Conservation (phyloP, 2,888 invertebrate species). For the Drosophila vallismaia region DNA sequence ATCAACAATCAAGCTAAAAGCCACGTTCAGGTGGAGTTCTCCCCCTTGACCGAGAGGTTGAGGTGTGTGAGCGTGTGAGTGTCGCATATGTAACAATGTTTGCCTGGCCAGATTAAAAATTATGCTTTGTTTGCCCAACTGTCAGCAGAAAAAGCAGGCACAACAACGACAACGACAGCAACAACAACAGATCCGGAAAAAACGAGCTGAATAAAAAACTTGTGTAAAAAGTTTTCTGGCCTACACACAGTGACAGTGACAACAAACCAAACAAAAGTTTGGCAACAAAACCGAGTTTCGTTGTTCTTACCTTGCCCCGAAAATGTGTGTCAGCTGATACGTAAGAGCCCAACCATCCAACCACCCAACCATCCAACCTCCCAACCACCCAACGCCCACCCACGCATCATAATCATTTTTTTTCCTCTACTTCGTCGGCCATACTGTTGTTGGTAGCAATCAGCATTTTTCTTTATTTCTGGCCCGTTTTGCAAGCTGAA, state of each 20-base stretch:
- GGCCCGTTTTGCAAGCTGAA: conserved; percentile 66
- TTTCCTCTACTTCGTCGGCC: conserved; percentile 20
- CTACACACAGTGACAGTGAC: conserved; percentile 67
- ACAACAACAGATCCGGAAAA: conserved; percentile 1
- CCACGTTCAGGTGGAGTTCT: conserved; percentile 61
- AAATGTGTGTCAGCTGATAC: conserved; percentile 71
- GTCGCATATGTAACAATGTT: conserved; percentile 76
- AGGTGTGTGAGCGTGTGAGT: conserved; percentile 26
- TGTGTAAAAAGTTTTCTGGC: conserved; percentile 45
- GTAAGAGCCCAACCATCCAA: conserved; percentile 20
- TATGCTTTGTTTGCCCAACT: conserved; percentile 78
- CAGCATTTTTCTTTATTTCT: conserved; percentile 66
- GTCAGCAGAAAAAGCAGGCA: conserved; percentile 70
- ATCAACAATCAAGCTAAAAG: conserved; percentile 76
- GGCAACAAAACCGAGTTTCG: conserved; percentile 42
- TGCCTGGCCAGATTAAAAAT: conserved; percentile 77
- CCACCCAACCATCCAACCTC: conserved; percentile 8
- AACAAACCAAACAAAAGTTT: conserved; percentile 72
- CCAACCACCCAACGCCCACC: conserved; percentile 15
- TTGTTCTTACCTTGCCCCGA: conserved; percentile 59
- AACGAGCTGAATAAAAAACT: conserved; percentile 18
- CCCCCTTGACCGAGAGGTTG: conserved; percentile 2
- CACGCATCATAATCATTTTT: conserved; percentile 63
- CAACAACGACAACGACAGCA: conserved; percentile 30
- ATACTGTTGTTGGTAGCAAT: conserved; percentile 53